phyloP scores from a whole-genome alignment of 2,888 invertebrate genomes.

The Macrosiphum euphorbiae region DNA sequence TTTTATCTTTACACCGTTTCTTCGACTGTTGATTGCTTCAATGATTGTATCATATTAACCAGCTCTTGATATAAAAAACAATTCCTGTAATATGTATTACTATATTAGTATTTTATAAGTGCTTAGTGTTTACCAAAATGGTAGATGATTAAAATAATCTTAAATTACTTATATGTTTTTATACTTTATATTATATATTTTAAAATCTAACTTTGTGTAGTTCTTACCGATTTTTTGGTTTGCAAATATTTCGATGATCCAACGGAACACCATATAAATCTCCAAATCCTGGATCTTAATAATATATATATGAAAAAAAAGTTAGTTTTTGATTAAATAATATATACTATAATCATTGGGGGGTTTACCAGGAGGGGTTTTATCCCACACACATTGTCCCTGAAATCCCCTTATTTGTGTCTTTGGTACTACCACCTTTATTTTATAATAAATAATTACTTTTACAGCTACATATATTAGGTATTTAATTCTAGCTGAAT shows the following conservation, averaged over 20 bases:
- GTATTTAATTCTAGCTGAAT: background rate
- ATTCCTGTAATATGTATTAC: constrained; percentile 70
- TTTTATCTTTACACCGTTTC: background rate
- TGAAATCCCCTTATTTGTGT: too few species aligned
- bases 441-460: background rate
- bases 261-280: constrained; percentile 80
- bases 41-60: constrained; percentile 73
- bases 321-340: background rate
- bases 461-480: background rate
- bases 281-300: constrained; percentile 84
- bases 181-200: constrained; percentile 30
- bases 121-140: constrained; percentile 52
- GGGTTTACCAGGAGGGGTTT: too few species aligned
- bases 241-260: constrained; percentile 89
- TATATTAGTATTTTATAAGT: background rate
- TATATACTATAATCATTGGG: too few species aligned
- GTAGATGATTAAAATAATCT: constrained; percentile 62
- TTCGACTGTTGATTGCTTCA: constrained; percentile 43
- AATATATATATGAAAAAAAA: background rate
- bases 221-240: constrained; percentile 76
- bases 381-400: too few species aligned
- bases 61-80: constrained; percentile 80
- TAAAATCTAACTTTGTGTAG: background rate
- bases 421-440: too few species aligned
- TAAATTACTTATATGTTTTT: background rate